Conservation (phyloP, 2,113 vertebrate genomes). For the Leucosticte australis region DNA sequence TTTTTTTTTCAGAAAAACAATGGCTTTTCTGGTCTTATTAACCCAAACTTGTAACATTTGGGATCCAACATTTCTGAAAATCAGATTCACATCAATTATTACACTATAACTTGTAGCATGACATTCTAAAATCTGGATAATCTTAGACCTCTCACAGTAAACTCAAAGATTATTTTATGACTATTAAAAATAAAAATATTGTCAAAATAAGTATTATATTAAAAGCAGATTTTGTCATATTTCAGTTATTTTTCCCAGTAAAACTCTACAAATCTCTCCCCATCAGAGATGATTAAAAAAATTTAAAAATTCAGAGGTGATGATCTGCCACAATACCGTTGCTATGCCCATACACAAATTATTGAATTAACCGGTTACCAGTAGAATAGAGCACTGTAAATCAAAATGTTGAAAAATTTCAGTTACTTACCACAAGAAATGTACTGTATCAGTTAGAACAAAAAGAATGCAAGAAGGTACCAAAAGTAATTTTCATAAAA, state of each 20-base stretch:
- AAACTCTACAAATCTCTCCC: background rate
- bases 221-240: background rate
- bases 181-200: background rate
- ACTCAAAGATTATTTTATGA: background rate
- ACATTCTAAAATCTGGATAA: background rate
- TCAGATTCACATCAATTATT: background rate
- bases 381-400: background rate
- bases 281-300: background rate
- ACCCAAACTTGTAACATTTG: background rate
- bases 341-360: background rate
- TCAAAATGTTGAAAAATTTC: background rate
- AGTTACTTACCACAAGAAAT: background rate
- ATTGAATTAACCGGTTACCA: background rate
- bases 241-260: background rate
- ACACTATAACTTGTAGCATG: background rate
- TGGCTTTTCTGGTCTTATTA: background rate
- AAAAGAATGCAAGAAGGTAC: background rate
- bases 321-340: background rate
- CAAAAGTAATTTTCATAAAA: background rate
- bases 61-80: background rate
- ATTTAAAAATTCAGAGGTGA: background rate
- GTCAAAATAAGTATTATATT: background rate
- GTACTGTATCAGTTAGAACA: background rate
- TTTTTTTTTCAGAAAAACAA: background rate
- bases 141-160: background rate